Conservation (phyloP, 2,888 invertebrate species). For the Leucophenga montana region DNA sequence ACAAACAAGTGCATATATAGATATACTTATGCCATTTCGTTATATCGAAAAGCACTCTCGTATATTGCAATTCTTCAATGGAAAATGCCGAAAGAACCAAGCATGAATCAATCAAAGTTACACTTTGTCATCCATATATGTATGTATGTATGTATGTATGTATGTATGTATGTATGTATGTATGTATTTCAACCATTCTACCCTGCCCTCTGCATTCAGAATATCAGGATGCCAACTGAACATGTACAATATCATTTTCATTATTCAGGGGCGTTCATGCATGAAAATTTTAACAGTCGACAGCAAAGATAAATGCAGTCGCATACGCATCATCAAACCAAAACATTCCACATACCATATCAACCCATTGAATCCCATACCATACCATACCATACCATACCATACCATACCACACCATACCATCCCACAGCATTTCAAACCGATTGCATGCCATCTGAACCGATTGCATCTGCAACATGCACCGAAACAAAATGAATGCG, state of each 20-base stretch:
- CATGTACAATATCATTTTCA: constrained; percentile 10
- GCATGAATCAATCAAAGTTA: constrained; percentile 12
- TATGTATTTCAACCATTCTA: too few species aligned
- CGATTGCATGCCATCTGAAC: neutral
- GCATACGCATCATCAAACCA: neutral
- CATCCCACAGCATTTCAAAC: too few species aligned
- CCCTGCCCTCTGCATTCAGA: too few species aligned
- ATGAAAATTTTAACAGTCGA: neutral
- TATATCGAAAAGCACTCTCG: neutral
- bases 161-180: too few species aligned
- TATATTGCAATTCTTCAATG: constrained; percentile 2
- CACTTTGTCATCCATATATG: neutral
- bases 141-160: too few species aligned
- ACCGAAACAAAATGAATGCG: neutral
- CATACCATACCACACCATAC: neutral
- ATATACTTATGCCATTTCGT: neutral
- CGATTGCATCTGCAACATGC: neutral
- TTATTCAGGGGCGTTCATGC: constrained; percentile 2
- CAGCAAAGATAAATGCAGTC: constrained; percentile 12
- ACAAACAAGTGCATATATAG: too few species aligned
- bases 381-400: neutral
- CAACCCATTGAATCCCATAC: neutral
- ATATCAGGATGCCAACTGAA: too few species aligned
- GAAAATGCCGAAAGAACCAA: neutral
- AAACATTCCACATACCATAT: neutral